Evolutionary conservation across 1,140 invertebrate genomes (phyloP).

Genomic region (Lepidotrigona ventralis): DNA sequence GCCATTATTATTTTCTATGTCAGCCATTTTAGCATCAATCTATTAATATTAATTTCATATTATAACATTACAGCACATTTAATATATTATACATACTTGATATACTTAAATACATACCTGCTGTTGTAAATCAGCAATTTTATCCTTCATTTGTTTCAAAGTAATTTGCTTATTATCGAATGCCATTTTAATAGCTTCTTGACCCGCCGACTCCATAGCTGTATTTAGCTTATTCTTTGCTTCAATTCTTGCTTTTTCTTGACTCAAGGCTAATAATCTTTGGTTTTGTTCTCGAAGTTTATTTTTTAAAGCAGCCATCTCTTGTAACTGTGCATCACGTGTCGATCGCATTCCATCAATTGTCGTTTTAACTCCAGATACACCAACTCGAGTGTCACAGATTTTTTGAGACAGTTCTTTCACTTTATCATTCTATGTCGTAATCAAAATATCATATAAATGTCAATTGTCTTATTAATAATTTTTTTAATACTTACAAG

Average conservation of each 20-base stretch:
- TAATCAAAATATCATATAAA: conserved; percentile 17
- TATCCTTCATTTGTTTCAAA: conserved; percentile 92
- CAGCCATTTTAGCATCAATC: conserved; percentile 88
- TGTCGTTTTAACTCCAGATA: conserved; percentile 95
- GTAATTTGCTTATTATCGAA: conserved; percentile 91
- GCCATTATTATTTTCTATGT: conserved; percentile 91
- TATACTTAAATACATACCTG: conserved; percentile 80
- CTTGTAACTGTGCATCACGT: conserved; percentile 92
- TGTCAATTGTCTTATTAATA: neutral
- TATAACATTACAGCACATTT: neutral
- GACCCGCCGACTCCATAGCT: conserved; percentile 78
- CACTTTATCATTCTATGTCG: conserved; percentile 87
- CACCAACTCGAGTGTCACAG: conserved; percentile 91
- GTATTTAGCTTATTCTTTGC: conserved; percentile 85
- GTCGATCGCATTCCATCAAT: conserved; percentile 98
- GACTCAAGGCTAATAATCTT: conserved; percentile 88
- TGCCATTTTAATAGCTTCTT: conserved; percentile 84
- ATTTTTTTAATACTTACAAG: conserved; percentile 77
- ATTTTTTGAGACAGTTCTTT: conserved; percentile 93
- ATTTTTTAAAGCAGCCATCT: conserved; percentile 93
- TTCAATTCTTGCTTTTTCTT: conserved; percentile 91
- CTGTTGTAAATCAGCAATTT: conserved; percentile 83
- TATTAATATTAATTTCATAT: conserved; percentile 69
- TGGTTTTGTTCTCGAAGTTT: conserved; percentile 92
- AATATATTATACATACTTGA: neutral